A percentile compares a stretch with the other conserved stretches of the same genome.
phyloP scores from a whole-genome alignment of 1,140 invertebrate species.

The Drosophila punjabiensis region DNA sequence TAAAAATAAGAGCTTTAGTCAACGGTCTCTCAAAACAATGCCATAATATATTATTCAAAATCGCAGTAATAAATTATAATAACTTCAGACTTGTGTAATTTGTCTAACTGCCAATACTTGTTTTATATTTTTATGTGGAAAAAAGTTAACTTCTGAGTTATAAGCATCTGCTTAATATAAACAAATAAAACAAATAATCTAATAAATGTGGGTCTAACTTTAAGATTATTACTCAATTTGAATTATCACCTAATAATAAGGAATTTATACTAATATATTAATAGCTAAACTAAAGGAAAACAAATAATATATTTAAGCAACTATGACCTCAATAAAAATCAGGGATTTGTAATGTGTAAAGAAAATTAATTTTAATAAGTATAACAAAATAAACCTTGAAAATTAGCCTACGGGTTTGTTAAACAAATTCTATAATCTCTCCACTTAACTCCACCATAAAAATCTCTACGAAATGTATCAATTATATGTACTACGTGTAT shows the following conservation, averaged over 20 bases:
- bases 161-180: background rate
- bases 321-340: background rate
- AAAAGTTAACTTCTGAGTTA: background rate
- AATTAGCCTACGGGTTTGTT: too few relatives aligned
- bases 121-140: background rate
- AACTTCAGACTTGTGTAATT: background rate
- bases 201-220: background rate
- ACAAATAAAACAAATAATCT: background rate
- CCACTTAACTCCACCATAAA: too few relatives aligned
- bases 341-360: too few relatives aligned
- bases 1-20: background rate
- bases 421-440: too few relatives aligned
- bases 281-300: too few relatives aligned
- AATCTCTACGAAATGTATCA: too few relatives aligned
- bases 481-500: too few relatives aligned
- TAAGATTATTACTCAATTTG: too few relatives aligned
- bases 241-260: background rate
- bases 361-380: too few relatives aligned
- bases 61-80: conserved; percentile 1
- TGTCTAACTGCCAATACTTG: background rate
- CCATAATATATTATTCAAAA: background rate
- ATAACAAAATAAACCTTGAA: too few relatives aligned
- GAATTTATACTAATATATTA: too few relatives aligned
- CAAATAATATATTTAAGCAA: too few relatives aligned
- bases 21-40: background rate